Conservation (phyloP, 2,797 vertebrate species). For the Malacoraja senta region DNA sequence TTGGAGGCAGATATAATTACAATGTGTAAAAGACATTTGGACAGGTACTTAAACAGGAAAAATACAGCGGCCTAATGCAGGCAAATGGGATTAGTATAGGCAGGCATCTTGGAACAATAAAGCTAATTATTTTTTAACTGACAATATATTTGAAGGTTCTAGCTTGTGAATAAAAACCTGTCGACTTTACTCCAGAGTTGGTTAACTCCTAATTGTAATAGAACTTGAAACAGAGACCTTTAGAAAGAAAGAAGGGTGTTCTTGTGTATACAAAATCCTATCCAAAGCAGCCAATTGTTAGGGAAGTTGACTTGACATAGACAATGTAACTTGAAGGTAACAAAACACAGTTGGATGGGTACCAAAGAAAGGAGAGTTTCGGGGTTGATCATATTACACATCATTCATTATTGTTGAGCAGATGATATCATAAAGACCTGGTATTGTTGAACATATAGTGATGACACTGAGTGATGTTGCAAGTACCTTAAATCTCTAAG, state of each 20-base stretch:
- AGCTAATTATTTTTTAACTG: neutral
- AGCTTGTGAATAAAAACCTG: neutral
- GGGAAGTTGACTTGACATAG: neutral
- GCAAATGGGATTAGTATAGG: no score
- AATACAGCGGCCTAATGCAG: no score
- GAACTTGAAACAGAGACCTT: neutral
- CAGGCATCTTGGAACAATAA: neutral
- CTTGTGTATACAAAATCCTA: neutral
- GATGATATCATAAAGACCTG: neutral
- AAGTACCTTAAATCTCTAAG: neutral
- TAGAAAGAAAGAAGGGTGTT: neutral
- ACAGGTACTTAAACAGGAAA: no score
- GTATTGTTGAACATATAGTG: neutral
- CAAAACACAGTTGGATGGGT: neutral
- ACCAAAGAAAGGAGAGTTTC: neutral
- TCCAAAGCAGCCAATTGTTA: neutral
- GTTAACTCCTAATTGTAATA: neutral
- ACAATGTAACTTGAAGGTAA: neutral
- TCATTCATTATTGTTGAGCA: neutral
- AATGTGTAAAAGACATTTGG: no score
- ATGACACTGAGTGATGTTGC: neutral
- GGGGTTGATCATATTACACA: neutral
- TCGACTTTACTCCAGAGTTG: neutral
- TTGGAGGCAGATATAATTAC: no score
- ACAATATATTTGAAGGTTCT: neutral